Percentiles rank a stretch among this genome's conserved stretches.
Conservation (phyloP, 2,888 invertebrate genomes). For the Sicus ferrugineus region DNA sequence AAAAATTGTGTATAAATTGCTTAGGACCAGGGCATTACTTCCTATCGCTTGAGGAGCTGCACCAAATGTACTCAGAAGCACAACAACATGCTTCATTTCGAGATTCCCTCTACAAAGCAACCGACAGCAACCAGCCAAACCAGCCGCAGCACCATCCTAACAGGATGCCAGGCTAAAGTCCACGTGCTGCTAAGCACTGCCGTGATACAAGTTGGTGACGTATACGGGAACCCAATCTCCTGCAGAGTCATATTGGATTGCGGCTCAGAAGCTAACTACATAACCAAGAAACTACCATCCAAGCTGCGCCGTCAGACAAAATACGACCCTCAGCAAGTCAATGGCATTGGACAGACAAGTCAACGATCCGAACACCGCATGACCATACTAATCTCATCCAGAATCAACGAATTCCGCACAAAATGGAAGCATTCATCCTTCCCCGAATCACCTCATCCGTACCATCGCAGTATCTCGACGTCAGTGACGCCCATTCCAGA, state of each 20-base stretch:
- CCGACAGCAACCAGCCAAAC: neutral
- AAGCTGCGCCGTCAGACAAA: neutral
- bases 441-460: too few species aligned
- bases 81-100: neutral
- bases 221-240: neutral
- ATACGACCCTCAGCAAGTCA: too few species aligned
- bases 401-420: too few species aligned
- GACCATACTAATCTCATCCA: too few species aligned
- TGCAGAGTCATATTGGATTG: neutral
- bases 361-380: too few species aligned
- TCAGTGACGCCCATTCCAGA: too few species aligned
- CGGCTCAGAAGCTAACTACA: neutral
- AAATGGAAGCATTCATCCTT: too few species aligned
- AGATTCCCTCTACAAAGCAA: neutral
- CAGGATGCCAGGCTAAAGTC: neutral
- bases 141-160: neutral
- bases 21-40: too few species aligned
- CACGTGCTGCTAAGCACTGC: neutral
- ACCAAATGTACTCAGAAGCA: neutral
- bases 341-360: too few species aligned
- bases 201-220: neutral
- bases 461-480: too few species aligned
- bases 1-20: too few species aligned
- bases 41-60: neutral
- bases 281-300: neutral